Evolutionary conservation across 2,888 invertebrate genomes (phyloP).

Genomic region (Dioctria rufipes): DNA sequence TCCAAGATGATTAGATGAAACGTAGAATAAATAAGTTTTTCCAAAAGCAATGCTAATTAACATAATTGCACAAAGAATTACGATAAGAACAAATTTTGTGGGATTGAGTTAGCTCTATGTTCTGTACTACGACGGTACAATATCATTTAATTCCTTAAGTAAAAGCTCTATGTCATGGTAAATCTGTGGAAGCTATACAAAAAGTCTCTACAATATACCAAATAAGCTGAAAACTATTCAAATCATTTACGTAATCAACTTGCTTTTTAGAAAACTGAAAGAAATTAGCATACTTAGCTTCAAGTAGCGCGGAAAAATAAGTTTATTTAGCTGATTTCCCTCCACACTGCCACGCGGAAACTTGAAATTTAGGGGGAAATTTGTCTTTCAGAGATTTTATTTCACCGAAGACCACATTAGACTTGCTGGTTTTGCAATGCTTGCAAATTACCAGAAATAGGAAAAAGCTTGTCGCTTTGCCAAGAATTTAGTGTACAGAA

Average conservation of each 20-base stretch:
- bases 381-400: slow-evolving; percentile 8
- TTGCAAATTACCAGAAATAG: neutral
- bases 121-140: neutral
- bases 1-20: no score
- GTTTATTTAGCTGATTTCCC: slow-evolving; percentile 33
- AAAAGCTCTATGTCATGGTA: slow-evolving; percentile 22
- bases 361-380: slow-evolving; percentile 1
- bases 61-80: neutral
- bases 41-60: neutral
- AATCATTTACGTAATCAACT: slow-evolving; percentile 48
- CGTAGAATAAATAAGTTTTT: slow-evolving; percentile 12
- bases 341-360: neutral
- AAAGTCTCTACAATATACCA: slow-evolving; percentile 9
- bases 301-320: slow-evolving; percentile 23
- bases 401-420: slow-evolving; percentile 1
- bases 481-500: neutral
- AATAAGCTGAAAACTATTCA: slow-evolving; percentile 40
- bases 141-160: slow-evolving; percentile 10
- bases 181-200: slow-evolving; percentile 5
- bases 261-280: slow-evolving; percentile 21
- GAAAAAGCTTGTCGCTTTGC: neutral
- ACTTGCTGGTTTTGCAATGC: slow-evolving; percentile 6
- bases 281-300: slow-evolving; percentile 27
- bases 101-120: neutral
- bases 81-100: slow-evolving; percentile 28